Percentiles rank a stretch among this genome's conserved stretches.
Conservation (phyloP, 1,140 invertebrate species). For the Ceratosolen fusciceps region DNA sequence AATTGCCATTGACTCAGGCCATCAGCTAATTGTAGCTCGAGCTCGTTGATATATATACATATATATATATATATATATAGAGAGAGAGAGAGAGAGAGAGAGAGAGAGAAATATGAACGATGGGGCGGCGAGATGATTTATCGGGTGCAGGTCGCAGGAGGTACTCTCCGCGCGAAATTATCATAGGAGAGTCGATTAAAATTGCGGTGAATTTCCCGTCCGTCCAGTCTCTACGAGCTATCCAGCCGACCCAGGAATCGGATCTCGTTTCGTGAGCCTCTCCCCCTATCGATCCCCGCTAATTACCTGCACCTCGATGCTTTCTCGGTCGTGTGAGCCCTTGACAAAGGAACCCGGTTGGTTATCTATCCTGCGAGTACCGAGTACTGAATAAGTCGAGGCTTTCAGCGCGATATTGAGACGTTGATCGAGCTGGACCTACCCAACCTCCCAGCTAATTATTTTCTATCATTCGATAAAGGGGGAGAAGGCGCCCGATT, state of each 20-base stretch:
- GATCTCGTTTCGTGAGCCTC: too few relatives aligned
- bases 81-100: background rate
- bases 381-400: background rate
- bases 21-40: background rate
- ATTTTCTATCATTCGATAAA: conserved; percentile 55
- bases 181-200: conserved; percentile 72
- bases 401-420: conserved; percentile 52
- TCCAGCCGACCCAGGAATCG: background rate
- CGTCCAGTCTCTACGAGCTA: background rate
- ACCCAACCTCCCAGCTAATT: conserved; percentile 52
- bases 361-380: conserved; percentile 11
- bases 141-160: conserved; percentile 65
- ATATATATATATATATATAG: background rate
- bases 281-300: conserved; percentile 69
- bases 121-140: conserved; percentile 62
- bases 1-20: background rate
- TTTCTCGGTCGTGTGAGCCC: conserved; percentile 54
- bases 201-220: conserved; percentile 60
- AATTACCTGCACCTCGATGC: conserved; percentile 72
- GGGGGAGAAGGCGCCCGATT: too few relatives aligned
- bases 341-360: background rate
- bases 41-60: too few relatives aligned
- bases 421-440: conserved; percentile 2
- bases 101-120: background rate
- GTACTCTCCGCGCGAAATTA: conserved; percentile 65